These are phyloP conservation scores for Falco biarmicus DNA, from an alignment of 2,797 vertebrate genomes.

Conservation along the genomic window DNA sequence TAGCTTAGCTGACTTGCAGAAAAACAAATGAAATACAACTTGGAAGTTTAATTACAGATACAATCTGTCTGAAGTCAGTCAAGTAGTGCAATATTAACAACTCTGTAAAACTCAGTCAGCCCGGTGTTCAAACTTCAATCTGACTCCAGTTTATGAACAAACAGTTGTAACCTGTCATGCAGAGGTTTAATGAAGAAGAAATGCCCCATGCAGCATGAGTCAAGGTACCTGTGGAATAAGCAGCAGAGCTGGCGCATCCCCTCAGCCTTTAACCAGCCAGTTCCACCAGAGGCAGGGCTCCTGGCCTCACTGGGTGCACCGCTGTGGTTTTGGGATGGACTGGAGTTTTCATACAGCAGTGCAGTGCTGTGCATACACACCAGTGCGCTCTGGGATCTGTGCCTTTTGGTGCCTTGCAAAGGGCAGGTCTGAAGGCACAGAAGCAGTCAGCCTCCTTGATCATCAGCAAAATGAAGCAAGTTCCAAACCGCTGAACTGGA, in stretches of 20 bases:
- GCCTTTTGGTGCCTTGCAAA: background rate
- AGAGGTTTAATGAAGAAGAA: background rate
- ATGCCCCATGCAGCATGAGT: fast-evolving
- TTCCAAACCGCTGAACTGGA: background rate
- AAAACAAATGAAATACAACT: background rate
- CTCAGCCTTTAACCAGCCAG: fast-evolving
- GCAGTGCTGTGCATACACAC: background rate
- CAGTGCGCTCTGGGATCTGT: fast-evolving
- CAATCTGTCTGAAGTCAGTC: background rate
- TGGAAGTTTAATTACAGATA: background rate
- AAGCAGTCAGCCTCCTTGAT: background rate
- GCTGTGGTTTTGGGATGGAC: background rate
- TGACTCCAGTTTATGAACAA: background rate
- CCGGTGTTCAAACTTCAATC: background rate
- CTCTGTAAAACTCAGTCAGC: background rate
- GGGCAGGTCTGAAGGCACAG: background rate
- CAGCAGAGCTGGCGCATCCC: background rate
- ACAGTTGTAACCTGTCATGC: background rate
- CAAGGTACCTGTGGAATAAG: background rate
- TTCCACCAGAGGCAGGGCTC: background rate
- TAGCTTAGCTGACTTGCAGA: background rate
- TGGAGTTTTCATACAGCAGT: background rate
- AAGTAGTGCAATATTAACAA: background rate
- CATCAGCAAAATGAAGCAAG: background rate
- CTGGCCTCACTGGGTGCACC: background rate